Evolutionary conservation across 2,888 invertebrate species (phyloP), one percentile per base, ranked within the genome.

Genomic region (Sarcophaga subvicina): DNA sequence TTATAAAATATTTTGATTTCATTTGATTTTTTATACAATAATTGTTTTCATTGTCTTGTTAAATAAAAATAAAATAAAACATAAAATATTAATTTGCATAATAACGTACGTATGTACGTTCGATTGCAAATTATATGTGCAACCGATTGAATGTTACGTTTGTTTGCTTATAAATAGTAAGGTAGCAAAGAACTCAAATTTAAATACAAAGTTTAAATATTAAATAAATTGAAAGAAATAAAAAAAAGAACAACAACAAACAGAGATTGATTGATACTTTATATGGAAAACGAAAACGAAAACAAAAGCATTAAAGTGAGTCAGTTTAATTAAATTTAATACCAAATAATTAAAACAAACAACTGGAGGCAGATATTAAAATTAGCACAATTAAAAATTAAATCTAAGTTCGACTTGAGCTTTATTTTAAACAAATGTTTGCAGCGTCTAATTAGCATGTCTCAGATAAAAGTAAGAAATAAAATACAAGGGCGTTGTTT

Each of bases 11-110:
- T 54, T 54, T 54, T 4, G 17, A 54, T 54, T 54, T 17, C 17
- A 4, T 54, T 54, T 4, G 17, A 54, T 54, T 54, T 17, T 54
- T 14, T 54, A 54, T 54, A 54, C 54, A 54, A 54, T 10, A 14
- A 5, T 37, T 37, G 8, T 2, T 37, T 37, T 37, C 10, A 37
- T 37, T 54, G 17, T 54, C 8, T 54, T 54, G 54, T 54, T 12
- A 4, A 54, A 3, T 12, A 5, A 54, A 54, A 17, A 54, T 14
- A 2, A 54, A 54, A 62, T 14, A 27, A 62, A 62, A 27, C 17
- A 10, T 25, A 62, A 67, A 67, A 63, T 62, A 0, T 75, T 75
- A 62, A 81, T 81, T 81, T 69, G 75, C 81, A 75, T 75, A 81
- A 80, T 62, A 75, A 62, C 60, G 73, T 69, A 54, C 67, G 49